Evolutionary conservation across 2,113 vertebrate species (phyloP), one percentile per base, ranked within the genome.

Genomic region (Neopipo cinnamomea): DNA sequence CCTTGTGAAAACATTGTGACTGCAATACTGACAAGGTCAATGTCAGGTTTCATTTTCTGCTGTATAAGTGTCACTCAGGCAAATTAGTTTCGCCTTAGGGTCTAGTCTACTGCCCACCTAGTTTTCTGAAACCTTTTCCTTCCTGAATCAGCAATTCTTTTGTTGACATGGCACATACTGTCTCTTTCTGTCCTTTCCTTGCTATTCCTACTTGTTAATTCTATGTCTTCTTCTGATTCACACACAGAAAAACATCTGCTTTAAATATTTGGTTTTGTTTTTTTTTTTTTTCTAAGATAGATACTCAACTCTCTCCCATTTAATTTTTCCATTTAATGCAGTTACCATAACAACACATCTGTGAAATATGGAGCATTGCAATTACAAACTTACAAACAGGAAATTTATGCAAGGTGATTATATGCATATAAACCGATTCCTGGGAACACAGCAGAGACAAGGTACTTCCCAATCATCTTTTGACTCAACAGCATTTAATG

Each of bases 31-130:
- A 58, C 74, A 97, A 97, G 88, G 89, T 95, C 96, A 94, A 17
- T 91, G 85, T 97, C 96, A 97, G 46, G 39, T 95, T 97, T 81
- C 44, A 97, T 98, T 98, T 97, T 96, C 95, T 96, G 79, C 6
- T 62, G 41, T 50, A 42, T 77, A 95, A 53, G 50, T 97, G 95
- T 97, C 93, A 96, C 58, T 96, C 89, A 95, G 61, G 53, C 46
- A 97, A 97, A 97, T 97, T 88, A 93, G 61, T 96, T 91, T 85
- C 37, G 55, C 92, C 18, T 8, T 74, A 55, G 47, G 55, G 65
- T 13, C 23, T 91, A 96, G 22, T 33, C 79, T 91, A 96, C 33
- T 95, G 70, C 83, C 42, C 71, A 81, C 33, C 10, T 46, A 19
- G 12, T 68, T 86, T 97, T 94, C 55, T 85, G 83, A 83, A 96